Evolutionary conservation across 1,140 invertebrate genomes (phyloP).

Genomic region (Magallana ariakensis): DNA sequence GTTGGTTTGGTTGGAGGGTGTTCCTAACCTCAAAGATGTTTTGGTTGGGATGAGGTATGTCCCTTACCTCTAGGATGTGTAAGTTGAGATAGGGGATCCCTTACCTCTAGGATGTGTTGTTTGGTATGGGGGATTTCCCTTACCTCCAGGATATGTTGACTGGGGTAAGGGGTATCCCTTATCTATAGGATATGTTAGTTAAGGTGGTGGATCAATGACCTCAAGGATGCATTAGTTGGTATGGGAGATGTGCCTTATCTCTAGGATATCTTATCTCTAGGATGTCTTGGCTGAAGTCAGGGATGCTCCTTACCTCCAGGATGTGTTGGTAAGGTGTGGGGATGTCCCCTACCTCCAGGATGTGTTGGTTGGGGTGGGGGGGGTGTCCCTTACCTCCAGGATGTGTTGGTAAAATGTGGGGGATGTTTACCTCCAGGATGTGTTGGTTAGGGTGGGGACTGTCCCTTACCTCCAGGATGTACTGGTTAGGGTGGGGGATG

Average conservation of each 20-base stretch:
- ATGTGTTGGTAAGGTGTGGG: constrained; percentile 14
- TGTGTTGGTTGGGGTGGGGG: not conserved
- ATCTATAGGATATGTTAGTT: no score
- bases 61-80: not conserved
- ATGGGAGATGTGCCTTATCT: not conserved
- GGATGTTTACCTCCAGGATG: not conserved
- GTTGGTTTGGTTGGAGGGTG: not conserved
- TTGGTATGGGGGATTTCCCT: not conserved
- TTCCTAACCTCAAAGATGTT: not conserved
- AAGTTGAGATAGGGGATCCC: not conserved
- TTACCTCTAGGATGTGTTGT: not conserved
- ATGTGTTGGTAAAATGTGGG: not conserved
- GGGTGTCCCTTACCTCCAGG: no score
- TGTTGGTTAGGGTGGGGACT: no score
- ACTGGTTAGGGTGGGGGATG: constrained; percentile 75
- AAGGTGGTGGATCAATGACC: not conserved
- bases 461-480: constrained; percentile 27
- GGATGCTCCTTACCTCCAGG: not conserved
- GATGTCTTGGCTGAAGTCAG: not conserved
- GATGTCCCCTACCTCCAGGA: not conserved
- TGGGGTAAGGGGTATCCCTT: not conserved
- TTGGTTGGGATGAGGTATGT: not conserved
- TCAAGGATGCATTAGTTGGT: not conserved
- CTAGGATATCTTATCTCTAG: not conserved
- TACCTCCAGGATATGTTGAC: not conserved